Conservation (phyloP, 1,140 invertebrate species). For the Sinonovacula constricta region DNA sequence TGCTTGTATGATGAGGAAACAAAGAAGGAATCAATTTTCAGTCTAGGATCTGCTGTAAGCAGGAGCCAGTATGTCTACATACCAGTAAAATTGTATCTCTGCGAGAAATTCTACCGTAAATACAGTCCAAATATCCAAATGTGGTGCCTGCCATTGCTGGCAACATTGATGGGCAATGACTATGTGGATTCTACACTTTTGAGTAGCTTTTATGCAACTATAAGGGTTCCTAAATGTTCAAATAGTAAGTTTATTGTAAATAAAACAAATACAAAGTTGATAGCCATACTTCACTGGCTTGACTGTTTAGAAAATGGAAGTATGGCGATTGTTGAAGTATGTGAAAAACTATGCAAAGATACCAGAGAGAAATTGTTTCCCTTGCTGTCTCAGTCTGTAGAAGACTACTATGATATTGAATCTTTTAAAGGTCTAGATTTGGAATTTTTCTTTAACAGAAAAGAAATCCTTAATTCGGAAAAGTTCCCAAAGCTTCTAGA, state of each 20-base stretch:
- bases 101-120: conserved; percentile 79
- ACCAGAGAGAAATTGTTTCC: conserved; percentile 57
- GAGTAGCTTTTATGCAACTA: conserved; percentile 83
- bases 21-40: conserved; percentile 16
- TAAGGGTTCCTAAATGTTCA: conserved; percentile 82
- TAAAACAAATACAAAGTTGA: conserved; percentile 83
- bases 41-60: background rate
- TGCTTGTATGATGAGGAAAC: conserved; percentile 24
- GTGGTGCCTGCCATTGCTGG: conserved; percentile 86
- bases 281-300: conserved; percentile 86
- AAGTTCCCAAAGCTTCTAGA: conserved; percentile 25
- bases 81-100: conserved; percentile 85
- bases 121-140: conserved; percentile 82
- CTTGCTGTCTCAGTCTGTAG: conserved; percentile 62
- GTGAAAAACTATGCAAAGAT: conserved; percentile 62
- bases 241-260: conserved; percentile 51
- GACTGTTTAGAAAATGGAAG: conserved; percentile 83
- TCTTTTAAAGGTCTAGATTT: conserved; percentile 34
- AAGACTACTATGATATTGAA: conserved; percentile 57
- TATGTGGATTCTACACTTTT: conserved; percentile 86
- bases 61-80: conserved; percentile 74
- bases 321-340: conserved; percentile 83
- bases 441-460: conserved; percentile 21
- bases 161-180: conserved; percentile 92
- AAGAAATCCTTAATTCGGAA: conserved; percentile 7